Evolutionary conservation across 2,113 vertebrate species (phyloP).

Genomic region (Lota lota): DNA sequence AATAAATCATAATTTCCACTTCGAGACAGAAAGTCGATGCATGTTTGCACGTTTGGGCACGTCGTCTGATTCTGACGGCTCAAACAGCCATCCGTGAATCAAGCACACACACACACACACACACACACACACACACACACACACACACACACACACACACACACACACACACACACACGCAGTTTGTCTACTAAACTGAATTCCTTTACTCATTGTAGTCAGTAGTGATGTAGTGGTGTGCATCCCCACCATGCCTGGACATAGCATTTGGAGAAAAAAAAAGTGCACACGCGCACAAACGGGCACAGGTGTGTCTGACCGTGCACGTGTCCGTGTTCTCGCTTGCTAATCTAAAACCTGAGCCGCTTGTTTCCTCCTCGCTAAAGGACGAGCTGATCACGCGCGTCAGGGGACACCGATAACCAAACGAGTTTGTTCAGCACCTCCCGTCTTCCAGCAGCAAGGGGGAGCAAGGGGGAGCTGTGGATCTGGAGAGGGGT

Average conservation of each 20-base stretch:
- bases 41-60: neutral
- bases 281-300: too few species aligned
- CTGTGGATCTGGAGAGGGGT: slow-evolving; percentile 1
- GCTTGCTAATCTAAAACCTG: slow-evolving; percentile 43
- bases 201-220: too few species aligned
- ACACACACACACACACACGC: neutral
- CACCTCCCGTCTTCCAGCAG: slow-evolving; percentile 6
- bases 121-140: too few species aligned
- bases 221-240: neutral
- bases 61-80: neutral
- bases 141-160: too few species aligned
- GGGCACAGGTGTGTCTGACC: neutral
- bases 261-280: too few species aligned
- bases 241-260: neutral
- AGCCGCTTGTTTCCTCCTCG: slow-evolving; percentile 33
- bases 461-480: slow-evolving; percentile 18
- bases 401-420: slow-evolving; percentile 61
- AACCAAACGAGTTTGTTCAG: slow-evolving; percentile 52
- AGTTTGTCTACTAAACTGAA: neutral
- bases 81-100: too few species aligned
- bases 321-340: neutral
- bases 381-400: slow-evolving; percentile 46
- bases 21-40: too few species aligned
- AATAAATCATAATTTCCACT: too few species aligned
- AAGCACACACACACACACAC: too few species aligned